Conservation (phyloP, 2,888 invertebrate species). For the Nephrotoma guestfalica region DNA sequence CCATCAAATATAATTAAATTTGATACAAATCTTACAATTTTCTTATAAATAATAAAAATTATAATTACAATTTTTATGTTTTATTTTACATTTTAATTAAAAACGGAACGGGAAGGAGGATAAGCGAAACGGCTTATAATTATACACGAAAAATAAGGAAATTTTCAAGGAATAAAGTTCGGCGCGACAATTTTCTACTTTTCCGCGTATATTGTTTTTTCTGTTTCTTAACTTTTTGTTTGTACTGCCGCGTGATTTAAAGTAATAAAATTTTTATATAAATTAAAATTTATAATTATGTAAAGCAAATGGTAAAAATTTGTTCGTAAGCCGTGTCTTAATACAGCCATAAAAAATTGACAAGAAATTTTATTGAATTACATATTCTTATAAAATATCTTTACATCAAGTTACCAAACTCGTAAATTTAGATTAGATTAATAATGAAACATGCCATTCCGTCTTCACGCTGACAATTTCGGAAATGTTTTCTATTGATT, state of each 20-base stretch:
- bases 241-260: not conserved
- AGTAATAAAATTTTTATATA: not conserved
- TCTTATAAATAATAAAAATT: not conserved
- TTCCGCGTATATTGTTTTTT: not conserved
- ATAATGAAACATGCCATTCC: no score
- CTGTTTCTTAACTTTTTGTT: not conserved
- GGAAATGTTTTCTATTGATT: no score
- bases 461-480: no score
- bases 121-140: not conserved
- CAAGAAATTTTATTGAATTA: no score
- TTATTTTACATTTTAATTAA: not conserved
- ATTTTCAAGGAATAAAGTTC: not conserved
- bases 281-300: no score
- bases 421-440: no score
- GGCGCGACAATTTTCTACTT: not conserved
- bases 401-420: no score
- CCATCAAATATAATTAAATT: not conserved
- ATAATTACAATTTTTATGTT: not conserved
- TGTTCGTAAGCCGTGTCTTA: no score
- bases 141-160: not conserved
- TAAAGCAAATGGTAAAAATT: no score
- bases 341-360: no score
- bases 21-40: not conserved
- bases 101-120: not conserved
- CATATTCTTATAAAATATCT: no score